A percentile compares a stretch with the other conserved stretches of the same genome.
These are phyloP conservation scores for Acronicta psi DNA, from an alignment of 2,888 invertebrate species.

Conservation along the genomic window DNA sequence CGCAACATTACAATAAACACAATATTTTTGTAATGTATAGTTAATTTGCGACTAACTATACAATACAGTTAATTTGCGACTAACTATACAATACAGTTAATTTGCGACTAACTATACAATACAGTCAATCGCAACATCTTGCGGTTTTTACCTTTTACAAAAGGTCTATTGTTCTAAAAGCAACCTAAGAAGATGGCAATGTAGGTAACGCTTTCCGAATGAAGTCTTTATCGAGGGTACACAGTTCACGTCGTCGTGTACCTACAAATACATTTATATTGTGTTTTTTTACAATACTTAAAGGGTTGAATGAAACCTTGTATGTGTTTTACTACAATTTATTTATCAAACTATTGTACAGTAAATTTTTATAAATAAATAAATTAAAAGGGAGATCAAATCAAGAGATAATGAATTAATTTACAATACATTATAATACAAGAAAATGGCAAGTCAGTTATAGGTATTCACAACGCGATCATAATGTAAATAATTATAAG, in stretches of 20 bases:
- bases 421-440: slow-evolving; percentile 48
- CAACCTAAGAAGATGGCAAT: no score
- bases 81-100: no score
- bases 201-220: neutral
- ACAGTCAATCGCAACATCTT: no score
- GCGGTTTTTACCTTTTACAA: no score
- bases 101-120: no score
- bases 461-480: slow-evolving; percentile 40
- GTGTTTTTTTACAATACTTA: no score
- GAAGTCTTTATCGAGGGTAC: neutral
- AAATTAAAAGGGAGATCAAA: slow-evolving; percentile 59
- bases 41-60: no score
- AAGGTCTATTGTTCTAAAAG: neutral
- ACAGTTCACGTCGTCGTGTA: no score
- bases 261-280: no score
- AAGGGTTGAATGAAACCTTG: slow-evolving; percentile 11
- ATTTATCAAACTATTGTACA: slow-evolving; percentile 51
- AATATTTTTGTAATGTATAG: no score
- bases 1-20: no score
- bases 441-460: slow-evolving; percentile 58
- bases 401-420: slow-evolving; percentile 49
- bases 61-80: no score
- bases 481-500: slow-evolving; percentile 2
- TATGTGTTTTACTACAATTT: slow-evolving; percentile 13
- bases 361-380: slow-evolving; percentile 47